phyloP scores from a whole-genome alignment of 2,113 vertebrate genomes.

The Alexandromys fortis region DNA sequence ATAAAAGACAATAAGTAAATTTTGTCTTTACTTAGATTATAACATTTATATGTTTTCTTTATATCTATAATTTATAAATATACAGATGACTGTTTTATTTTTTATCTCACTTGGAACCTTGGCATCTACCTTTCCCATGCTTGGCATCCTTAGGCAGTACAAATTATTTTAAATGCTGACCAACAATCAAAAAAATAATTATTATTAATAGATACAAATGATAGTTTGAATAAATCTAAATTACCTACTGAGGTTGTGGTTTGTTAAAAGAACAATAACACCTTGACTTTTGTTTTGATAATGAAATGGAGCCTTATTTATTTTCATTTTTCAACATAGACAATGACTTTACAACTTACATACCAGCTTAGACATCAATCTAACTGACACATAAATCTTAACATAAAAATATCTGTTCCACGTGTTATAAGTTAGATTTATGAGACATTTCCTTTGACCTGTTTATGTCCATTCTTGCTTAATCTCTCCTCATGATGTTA shows the following conservation, averaged over 20 bases:
- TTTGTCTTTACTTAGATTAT: not conserved
- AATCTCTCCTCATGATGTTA: not conserved
- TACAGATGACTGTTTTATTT: not conserved
- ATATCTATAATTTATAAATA: not conserved
- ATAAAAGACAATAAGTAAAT: not conserved
- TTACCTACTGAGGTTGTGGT: not conserved
- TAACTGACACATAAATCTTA: not conserved
- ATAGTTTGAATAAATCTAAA: not conserved
- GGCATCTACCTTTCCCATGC: not conserved
- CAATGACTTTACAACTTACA: not conserved
- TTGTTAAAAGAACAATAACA: not conserved
- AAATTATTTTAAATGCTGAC: not conserved
- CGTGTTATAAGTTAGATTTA: not conserved
- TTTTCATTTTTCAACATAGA: not conserved
- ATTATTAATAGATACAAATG: not conserved
- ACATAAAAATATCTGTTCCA: not conserved
- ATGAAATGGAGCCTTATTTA: not conserved
- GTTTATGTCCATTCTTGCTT: not conserved
- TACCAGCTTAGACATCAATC: not conserved
- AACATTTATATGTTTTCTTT: not conserved
- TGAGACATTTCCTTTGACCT: not conserved
- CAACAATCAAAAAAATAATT: not conserved
- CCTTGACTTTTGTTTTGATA: not conserved
- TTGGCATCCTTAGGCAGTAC: not conserved
- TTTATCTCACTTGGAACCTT: not conserved